Evolutionary conservation across 2,888 invertebrate genomes (phyloP), one percentile per base, ranked within the genome.

Genomic region (Leptothorax acervorum): DNA sequence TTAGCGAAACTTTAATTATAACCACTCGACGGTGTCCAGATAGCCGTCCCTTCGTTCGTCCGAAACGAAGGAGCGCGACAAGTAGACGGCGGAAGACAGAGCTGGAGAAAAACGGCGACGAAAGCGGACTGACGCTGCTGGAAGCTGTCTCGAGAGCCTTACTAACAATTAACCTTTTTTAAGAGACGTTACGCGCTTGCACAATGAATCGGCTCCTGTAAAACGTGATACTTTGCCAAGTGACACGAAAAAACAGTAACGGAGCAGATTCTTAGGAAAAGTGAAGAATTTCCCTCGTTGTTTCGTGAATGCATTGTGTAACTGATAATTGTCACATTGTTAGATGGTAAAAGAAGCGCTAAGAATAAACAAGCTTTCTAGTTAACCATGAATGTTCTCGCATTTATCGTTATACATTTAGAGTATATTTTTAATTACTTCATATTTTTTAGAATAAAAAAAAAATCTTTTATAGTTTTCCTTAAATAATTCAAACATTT

Each of bases 1-100:
- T 91, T 91, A 91, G 90, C 87, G 86, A 68, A 81, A 86, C 88
- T 91, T 92, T 91, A 91, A 92, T 91, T 92, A 91, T 90, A 89
- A 90, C 90, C 89, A 81, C 88, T 86, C 85, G 75, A 83, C 84
- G 57, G 78, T 78, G 68, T 82, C 73, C 88, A 70, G 86, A 86
- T 86, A 86, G 82, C 73, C 84, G 87, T 85, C 71, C 66, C 63
- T 68, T 73, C 82, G 53, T 48, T 51, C 65, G 66, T 51, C 70
- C 78, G 83, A 76, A 83, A 70, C 84, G 83, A 85, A 82, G 82
- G 68, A 68, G 75, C 73, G 68, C 53, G 84, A 86, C 79, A 73
- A 81, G 79, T 76, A 81, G 83, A 76, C 55, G 83, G 73, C 75
- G 57, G 55, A 18, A 57, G 60, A 39, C 42, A 51, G 45, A 66